Evolutionary conservation across 2,888 invertebrate species (phyloP).

Genomic region (Masnerella sp.): DNA sequence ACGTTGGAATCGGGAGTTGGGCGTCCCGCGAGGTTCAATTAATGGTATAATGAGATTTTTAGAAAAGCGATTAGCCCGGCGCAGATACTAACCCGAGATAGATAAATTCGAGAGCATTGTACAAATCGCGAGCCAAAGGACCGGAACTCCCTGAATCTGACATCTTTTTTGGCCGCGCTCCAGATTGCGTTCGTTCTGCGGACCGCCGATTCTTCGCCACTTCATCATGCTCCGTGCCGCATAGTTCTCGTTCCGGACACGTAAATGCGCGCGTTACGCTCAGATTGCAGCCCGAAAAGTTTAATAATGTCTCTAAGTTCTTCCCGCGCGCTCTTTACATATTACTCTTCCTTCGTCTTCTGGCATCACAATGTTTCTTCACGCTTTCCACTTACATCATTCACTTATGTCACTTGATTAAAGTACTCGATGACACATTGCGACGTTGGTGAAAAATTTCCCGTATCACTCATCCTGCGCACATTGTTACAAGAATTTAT

Average conservation of each 20-base stretch:
- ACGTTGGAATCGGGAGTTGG: not conserved
- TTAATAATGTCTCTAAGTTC: slow-evolving; percentile 66
- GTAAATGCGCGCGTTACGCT: slow-evolving; percentile 67
- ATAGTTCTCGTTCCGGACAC: slow-evolving; percentile 72
- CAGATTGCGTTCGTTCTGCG: slow-evolving; percentile 67
- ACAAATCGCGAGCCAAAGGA: slow-evolving; percentile 69
- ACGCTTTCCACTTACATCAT: slow-evolving; percentile 58
- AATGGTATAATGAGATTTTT: slow-evolving; percentile 46
- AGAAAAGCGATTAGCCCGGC: slow-evolving; percentile 51
- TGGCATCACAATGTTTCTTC: slow-evolving; percentile 53
- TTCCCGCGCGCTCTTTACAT: slow-evolving; percentile 50
- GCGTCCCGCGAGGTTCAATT: slow-evolving; percentile 10
- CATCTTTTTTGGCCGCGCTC: slow-evolving; percentile 66
- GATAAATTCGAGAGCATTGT: slow-evolving; percentile 69
- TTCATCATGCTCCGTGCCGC: slow-evolving; percentile 72
- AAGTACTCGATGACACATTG: slow-evolving; percentile 54
- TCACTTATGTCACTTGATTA: slow-evolving; percentile 55
- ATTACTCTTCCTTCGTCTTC: slow-evolving; percentile 47
- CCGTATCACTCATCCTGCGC: slow-evolving; percentile 34
- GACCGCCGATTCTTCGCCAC: slow-evolving; percentile 73
- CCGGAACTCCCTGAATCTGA: slow-evolving; percentile 66
- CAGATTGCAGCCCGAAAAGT: slow-evolving; percentile 64
- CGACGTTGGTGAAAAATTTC: slow-evolving; percentile 44
- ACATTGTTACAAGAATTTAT: slow-evolving; percentile 31
- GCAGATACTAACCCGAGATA: slow-evolving; percentile 69